These are phyloP conservation scores for Drosophila tanythrix DNA, from an alignment of 2,888 invertebrate genomes.

Conservation along the genomic window DNA sequence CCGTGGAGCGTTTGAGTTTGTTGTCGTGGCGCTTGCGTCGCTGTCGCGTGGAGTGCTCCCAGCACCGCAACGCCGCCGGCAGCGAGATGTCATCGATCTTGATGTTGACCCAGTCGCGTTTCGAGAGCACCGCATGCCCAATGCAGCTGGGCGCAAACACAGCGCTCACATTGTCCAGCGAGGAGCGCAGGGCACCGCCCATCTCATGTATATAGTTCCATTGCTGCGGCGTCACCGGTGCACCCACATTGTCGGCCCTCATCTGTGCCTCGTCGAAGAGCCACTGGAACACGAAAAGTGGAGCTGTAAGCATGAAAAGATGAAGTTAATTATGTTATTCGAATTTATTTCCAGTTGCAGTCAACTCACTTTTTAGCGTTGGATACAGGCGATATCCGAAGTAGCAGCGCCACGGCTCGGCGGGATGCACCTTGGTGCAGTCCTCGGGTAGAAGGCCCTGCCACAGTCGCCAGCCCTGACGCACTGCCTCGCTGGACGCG, in stretches of 20 bases:
- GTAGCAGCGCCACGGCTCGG: constrained; percentile 95
- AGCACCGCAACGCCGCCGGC: constrained; percentile 94
- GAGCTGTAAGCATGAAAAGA: constrained; percentile 86
- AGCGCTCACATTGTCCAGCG: constrained; percentile 93
- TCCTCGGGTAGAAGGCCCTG: constrained; percentile 91
- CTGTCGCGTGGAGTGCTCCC: constrained; percentile 89
- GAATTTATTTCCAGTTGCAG: not conserved
- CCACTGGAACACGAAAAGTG: constrained; percentile 97
- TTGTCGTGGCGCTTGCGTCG: constrained; percentile 78
- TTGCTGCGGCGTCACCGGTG: constrained; percentile 94
- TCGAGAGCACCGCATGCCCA: constrained; percentile 94
- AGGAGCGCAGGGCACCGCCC: constrained; percentile 92
- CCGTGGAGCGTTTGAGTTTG: constrained; percentile 80
- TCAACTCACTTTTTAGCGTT: constrained; percentile 89
- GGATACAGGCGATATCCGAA: constrained; percentile 96
- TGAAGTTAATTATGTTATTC: constrained; percentile 74
- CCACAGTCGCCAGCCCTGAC: constrained; percentile 92
- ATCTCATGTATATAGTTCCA: constrained; percentile 97
- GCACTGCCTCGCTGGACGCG: constrained; percentile 88
- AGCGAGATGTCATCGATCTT: constrained; percentile 93
- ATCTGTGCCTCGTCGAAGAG: constrained; percentile 97
- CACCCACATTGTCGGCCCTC: constrained; percentile 95
- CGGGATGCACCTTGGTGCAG: constrained; percentile 89
- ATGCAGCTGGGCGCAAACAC: constrained; percentile 97
- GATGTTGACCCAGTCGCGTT: constrained; percentile 94